Percentiles rank a stretch among this genome's conserved stretches.
phyloP scores from a whole-genome alignment of 1,140 invertebrate genomes.

The Pogonus chalceus region DNA sequence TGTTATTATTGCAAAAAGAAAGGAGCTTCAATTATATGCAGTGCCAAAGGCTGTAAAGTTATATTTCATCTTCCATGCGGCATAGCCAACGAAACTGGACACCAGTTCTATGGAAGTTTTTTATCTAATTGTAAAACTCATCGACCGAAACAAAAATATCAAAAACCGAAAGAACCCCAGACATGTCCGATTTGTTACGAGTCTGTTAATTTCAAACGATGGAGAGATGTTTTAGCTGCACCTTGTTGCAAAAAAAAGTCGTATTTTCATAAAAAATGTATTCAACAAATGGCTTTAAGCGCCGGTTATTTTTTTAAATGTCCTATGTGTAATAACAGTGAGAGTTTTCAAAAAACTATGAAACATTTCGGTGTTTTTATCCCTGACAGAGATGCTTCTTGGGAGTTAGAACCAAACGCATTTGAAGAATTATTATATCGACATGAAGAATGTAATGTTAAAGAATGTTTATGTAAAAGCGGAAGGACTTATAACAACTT shows the following conservation, averaged over 20 bases:
- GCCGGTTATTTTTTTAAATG: neutral
- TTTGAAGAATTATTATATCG: neutral
- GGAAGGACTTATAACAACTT: neutral
- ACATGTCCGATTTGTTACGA: conserved; percentile 1
- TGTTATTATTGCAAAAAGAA: too few species aligned
- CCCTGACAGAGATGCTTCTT: neutral
- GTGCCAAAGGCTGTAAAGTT: too few species aligned
- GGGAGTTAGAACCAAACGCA: neutral
- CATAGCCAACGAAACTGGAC: too few species aligned
- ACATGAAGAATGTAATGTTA: neutral
- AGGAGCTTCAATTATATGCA: too few species aligned
- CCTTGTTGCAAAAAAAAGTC: neutral
- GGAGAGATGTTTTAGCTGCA: neutral
- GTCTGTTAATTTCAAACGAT: neutral
- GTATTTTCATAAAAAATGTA: neutral
- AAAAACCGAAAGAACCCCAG: neutral
- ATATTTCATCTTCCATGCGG: too few species aligned
- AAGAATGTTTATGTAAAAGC: neutral
- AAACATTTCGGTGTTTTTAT: conserved; percentile 3
- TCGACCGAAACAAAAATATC: neutral
- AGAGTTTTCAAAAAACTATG: neutral
- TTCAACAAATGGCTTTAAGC: neutral
- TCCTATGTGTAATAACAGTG: neutral
- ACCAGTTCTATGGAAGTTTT: too few species aligned
- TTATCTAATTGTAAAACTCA: neutral